These are phyloP conservation scores for Drepana falcataria DNA, from an alignment of 2,888 invertebrate species.

Conservation along the genomic window DNA sequence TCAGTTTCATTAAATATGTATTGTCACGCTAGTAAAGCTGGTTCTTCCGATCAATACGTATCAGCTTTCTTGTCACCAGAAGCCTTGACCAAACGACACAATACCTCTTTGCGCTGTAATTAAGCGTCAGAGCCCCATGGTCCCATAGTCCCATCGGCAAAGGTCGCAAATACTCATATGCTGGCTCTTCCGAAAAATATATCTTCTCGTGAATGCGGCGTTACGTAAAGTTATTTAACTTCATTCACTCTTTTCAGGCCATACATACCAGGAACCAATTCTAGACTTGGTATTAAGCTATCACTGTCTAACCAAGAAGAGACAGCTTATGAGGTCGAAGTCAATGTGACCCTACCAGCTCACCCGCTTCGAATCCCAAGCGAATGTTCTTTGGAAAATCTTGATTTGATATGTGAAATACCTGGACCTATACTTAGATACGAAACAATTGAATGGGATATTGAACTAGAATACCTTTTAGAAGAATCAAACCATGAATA, in stretches of 20 bases:
- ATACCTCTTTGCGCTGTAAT: too few species aligned
- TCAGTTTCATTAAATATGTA: too few species aligned
- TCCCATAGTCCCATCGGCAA: too few species aligned
- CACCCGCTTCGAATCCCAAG: slow-evolving; percentile 52
- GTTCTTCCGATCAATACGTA: too few species aligned
- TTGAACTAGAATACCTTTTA: slow-evolving; percentile 56
- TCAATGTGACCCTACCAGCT: slow-evolving; percentile 45
- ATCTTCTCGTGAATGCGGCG: too few species aligned
- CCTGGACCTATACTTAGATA: slow-evolving; percentile 51
- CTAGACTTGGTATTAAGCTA: slow-evolving; percentile 49
- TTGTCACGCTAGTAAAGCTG: too few species aligned
- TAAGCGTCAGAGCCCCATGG: too few species aligned
- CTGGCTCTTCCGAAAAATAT: too few species aligned
- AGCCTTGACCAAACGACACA: too few species aligned
- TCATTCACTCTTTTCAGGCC: slow-evolving; percentile 27
- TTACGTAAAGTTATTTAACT: background rate
- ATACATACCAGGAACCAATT: slow-evolving; percentile 51
- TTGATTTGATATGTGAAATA: slow-evolving; percentile 47
- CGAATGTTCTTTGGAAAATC: slow-evolving; percentile 43
- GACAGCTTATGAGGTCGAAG: slow-evolving; percentile 60
- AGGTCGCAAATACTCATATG: too few species aligned
- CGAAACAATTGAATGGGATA: slow-evolving; percentile 42
- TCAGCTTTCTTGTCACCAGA: too few species aligned
- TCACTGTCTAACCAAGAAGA: slow-evolving; percentile 52
- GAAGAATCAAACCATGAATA: slow-evolving; percentile 29